A percentile compares a stretch with the other conserved stretches of the same genome.
phyloP scores from a whole-genome alignment of 2,888 invertebrate species.

The Phasia obesa region DNA sequence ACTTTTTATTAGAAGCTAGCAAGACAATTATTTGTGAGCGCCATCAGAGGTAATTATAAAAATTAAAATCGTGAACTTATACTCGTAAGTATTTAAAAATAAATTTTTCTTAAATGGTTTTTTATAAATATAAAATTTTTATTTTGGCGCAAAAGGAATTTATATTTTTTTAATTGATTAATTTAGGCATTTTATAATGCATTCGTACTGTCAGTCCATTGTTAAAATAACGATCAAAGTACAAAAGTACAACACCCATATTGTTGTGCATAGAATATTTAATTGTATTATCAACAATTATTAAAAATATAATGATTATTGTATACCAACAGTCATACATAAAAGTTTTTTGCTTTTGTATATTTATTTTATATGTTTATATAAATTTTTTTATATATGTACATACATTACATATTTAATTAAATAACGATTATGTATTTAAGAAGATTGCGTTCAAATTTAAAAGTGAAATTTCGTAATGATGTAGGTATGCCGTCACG shows the following conservation, averaged over 20 bases:
- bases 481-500: too few species aligned
- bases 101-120: not conserved
- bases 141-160: constrained; percentile 32
- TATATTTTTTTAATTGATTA: not conserved
- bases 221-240: constrained; percentile 61
- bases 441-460: too few species aligned
- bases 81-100: not conserved
- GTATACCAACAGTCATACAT: not conserved
- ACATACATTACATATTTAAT: too few species aligned
- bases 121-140: not conserved
- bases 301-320: constrained; percentile 14
- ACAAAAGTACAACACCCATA: constrained; percentile 68
- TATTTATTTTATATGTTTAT: too few species aligned
- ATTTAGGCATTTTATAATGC: constrained; percentile 12
- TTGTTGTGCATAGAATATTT: constrained; percentile 50
- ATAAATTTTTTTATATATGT: too few species aligned
- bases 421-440: too few species aligned
- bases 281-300: constrained; percentile 49
- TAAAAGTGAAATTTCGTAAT: too few species aligned
- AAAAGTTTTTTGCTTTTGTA: too few species aligned
- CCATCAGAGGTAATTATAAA: too few species aligned
- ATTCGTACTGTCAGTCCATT: constrained; percentile 16
- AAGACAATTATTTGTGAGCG: too few species aligned
- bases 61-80: too few species aligned
- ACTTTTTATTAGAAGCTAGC: too few species aligned